These are phyloP conservation scores for Sebastes itinus DNA, from an alignment of 2,797 vertebrate species.

Conservation along the genomic window DNA sequence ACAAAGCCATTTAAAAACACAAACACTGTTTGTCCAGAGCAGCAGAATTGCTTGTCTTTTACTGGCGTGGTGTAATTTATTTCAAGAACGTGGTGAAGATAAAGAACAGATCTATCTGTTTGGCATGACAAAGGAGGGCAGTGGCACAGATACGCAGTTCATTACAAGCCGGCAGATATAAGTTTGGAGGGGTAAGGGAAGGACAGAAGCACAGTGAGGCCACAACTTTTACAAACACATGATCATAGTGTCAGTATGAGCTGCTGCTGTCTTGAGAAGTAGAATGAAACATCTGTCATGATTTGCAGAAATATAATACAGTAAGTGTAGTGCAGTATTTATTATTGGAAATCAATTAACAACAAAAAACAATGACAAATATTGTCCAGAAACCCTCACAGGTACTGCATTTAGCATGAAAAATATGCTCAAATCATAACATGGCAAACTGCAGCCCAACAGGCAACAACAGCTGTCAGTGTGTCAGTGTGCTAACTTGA, in stretches of 20 bases:
- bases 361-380: no score
- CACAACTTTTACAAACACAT: slow-evolving; percentile 9
- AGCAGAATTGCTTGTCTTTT: slow-evolving; percentile 49
- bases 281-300: neutral
- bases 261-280: neutral
- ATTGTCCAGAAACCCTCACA: no score
- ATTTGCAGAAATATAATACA: neutral
- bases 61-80: slow-evolving; percentile 36
- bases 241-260: neutral
- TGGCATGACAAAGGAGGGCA: slow-evolving; percentile 47
- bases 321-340: no score
- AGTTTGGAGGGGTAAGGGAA: slow-evolving; percentile 22
- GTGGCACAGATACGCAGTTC: slow-evolving; percentile 35
- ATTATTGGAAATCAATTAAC: no score
- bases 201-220: neutral
- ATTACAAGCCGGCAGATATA: slow-evolving; percentile 37
- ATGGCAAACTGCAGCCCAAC: no score
- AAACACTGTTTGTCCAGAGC: slow-evolving; percentile 18
- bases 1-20: slow-evolving; percentile 41
- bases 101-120: slow-evolving; percentile 44
- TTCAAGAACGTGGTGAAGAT: slow-evolving; percentile 46
- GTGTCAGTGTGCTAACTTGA: no score
- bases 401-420: no score
- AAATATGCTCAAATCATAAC: no score
- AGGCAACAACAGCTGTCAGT: no score